Evolutionary conservation across 2,113 vertebrate species (phyloP).

Genomic region (Rallus limicola): DNA sequence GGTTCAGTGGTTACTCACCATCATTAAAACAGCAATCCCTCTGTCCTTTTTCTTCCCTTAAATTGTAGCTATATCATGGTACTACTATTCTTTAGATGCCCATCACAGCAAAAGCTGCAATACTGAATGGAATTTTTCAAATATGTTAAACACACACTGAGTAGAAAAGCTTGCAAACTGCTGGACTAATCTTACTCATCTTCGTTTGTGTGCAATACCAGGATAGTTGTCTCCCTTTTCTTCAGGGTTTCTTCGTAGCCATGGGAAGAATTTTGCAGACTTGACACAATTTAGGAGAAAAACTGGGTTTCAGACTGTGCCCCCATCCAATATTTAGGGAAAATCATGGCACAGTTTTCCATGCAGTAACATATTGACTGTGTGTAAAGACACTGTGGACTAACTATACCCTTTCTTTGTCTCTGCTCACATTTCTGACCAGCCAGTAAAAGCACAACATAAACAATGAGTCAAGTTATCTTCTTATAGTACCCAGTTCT

Average conservation of each 20-base stretch:
- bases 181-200: not conserved
- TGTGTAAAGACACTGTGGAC: not conserved
- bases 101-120: not conserved
- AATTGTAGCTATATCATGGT: not conserved
- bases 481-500: not conserved
- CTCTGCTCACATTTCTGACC: not conserved
- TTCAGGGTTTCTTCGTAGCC: not conserved
- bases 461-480: not conserved
- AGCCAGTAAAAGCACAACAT: not conserved
- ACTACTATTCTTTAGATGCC: not conserved
- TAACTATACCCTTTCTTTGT: not conserved
- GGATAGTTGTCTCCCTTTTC: not conserved
- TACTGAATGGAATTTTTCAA: not conserved
- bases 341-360: not conserved
- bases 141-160: not conserved
- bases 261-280: not conserved
- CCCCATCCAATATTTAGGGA: not conserved
- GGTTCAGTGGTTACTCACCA: not conserved
- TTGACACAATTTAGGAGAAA: not conserved
- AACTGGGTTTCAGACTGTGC: not conserved
- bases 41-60: not conserved
- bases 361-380: not conserved
- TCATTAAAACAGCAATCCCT: not conserved
- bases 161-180: not conserved
- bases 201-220: not conserved